Base-by-base conservation (phyloP, 2,797 vertebrate genomes). In the Lutjanus argentimaculatus region DNA sequence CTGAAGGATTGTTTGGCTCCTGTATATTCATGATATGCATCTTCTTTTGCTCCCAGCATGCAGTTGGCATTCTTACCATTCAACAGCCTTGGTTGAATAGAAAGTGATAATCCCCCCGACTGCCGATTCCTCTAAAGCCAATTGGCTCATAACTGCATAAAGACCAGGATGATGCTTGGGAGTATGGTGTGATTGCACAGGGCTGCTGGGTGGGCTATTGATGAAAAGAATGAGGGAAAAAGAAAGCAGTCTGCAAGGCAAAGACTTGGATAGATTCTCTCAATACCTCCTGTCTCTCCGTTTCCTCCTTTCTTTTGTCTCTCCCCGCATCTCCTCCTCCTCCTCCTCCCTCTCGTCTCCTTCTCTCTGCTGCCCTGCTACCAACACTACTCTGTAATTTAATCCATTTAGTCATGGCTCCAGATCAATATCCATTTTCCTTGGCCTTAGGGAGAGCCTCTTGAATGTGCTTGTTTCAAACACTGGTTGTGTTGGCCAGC, bases 351-450 rank as follows among this genome's bases (percentile, higher is more conserved):
- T 80, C 82, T 80, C 55, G 43, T 77, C 73, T 87, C 57, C 0
- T 83, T 85, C 76, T 84, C 79, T 86, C 74, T 67, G 70, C 82
- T 85, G 80, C 82, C 75, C 73, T 86, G 88, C 85, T 92, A 88
- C 89, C 83, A 85, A 88, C 89, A 82, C 86, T 80, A 84, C 88
- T 85, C 81, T 90, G 92, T 93, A 92, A 93, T 93, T 90, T 93
- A 92, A 94, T 95, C 92, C 91, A 93, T 94, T 94, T 91, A 93
- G 91, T 92, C 90, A 91, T 92, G 93, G 90, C 90, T 93, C 79
- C 75, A 92, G 91, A 94, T 95, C 94, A 93, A 95, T 95, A 94
- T 93, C 90, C 86, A 92, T 93, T 94, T 94, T 77, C 88, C 83
- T 70, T 66, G 66, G 90, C 91, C 85, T 79, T 16, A 79, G 89